Evolutionary conservation across 2,797 vertebrate genomes (phyloP).

Genomic region (Bradypodion ventrale): DNA sequence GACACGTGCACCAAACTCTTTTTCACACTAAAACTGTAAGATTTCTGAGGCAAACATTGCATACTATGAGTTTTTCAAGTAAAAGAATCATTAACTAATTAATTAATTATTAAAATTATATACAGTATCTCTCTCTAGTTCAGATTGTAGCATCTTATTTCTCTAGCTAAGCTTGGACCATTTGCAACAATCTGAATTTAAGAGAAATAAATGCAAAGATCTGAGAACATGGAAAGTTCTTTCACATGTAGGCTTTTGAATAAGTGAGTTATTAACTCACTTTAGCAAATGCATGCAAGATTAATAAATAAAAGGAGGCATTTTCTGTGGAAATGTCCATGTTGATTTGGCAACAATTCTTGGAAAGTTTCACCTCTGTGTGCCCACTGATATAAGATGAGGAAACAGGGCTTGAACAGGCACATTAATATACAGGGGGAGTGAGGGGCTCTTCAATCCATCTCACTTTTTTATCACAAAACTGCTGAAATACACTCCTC

Average conservation of each 20-base stretch:
- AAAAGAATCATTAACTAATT: not conserved
- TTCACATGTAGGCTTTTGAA: conserved; percentile 23
- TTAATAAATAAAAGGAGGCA: conserved; percentile 33
- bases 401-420: not conserved
- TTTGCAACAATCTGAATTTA: not conserved
- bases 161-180: not conserved
- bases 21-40: not conserved
- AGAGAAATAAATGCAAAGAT: not conserved
- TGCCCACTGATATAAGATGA: not conserved
- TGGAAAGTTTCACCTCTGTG: conserved; percentile 3
- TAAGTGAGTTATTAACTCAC: conserved; percentile 40
- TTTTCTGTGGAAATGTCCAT: conserved; percentile 13
- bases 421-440: not conserved
- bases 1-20: not conserved
- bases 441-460: not conserved
- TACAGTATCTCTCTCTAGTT: not conserved
- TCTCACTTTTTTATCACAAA: not conserved
- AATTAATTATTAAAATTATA: not conserved
- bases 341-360: conserved; percentile 6
- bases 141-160: not conserved
- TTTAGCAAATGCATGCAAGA: conserved; percentile 10
- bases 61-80: not conserved
- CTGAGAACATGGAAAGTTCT: not conserved
- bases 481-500: not conserved
- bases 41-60: not conserved